Evolutionary conservation across 2,113 vertebrate species (phyloP).

Genomic region (Phoxinus phoxinus): DNA sequence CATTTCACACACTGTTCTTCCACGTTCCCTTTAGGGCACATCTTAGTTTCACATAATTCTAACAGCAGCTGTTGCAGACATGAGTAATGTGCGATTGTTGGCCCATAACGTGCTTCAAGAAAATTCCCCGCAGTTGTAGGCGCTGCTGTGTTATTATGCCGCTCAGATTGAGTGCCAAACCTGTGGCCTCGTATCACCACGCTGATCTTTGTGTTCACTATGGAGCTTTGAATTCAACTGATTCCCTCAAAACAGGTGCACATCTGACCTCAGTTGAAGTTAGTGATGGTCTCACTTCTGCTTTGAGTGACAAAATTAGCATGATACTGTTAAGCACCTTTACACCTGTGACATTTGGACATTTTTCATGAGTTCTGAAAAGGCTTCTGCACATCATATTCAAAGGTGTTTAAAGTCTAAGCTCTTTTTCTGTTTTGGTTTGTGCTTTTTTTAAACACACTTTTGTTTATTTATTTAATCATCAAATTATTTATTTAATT

Average conservation of each 20-base stretch:
- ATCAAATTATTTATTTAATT: not conserved
- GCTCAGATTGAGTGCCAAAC: slow-evolving; percentile 30
- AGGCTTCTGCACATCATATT: not conserved
- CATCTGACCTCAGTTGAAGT: slow-evolving; percentile 4
- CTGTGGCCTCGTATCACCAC: slow-evolving; percentile 9
- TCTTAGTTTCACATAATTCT: slow-evolving; percentile 14
- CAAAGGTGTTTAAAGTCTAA: not conserved
- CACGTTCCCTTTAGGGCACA: slow-evolving; percentile 18
- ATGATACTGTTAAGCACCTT: slow-evolving; percentile 6
- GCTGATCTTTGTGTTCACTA: slow-evolving; percentile 43
- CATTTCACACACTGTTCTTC: slow-evolving; percentile 28
- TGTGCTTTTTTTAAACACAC: too few relatives aligned
- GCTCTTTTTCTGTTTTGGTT: too few relatives aligned
- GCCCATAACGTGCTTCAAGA: slow-evolving; percentile 37
- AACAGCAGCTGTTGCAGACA: slow-evolving; percentile 37
- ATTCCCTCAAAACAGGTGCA: slow-evolving; percentile 44
- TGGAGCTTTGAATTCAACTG: slow-evolving; percentile 30
- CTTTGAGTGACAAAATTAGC: slow-evolving; percentile 14
- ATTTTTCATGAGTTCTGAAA: not conserved
- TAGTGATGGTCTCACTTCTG: slow-evolving; percentile 16
- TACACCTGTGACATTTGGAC: slow-evolving; percentile 6
- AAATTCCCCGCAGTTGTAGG: slow-evolving; percentile 26
- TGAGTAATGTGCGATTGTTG: slow-evolving; percentile 44
- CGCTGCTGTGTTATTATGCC: slow-evolving; percentile 26
- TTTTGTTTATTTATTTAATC: too few relatives aligned